Evolutionary conservation across 2,888 invertebrate genomes (phyloP).

Genomic region (Ametastegia equiseti): DNA sequence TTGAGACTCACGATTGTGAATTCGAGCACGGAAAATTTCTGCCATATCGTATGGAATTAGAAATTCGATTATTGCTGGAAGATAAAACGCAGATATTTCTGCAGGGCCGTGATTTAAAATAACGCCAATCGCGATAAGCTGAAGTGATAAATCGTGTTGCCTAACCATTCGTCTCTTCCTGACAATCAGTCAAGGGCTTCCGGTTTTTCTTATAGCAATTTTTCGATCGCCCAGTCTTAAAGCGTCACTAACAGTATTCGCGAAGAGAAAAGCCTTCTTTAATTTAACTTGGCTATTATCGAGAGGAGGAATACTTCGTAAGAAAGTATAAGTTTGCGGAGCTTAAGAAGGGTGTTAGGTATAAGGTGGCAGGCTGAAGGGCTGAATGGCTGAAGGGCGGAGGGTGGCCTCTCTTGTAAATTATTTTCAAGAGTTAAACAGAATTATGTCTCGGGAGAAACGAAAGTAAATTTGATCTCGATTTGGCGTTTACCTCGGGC

Average conservation of each 20-base stretch:
- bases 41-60: too few relatives aligned
- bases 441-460: constrained; percentile 25
- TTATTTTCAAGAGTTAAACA: constrained; percentile 22
- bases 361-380: background rate
- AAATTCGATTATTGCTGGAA: too few relatives aligned
- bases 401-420: background rate
- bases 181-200: too few relatives aligned
- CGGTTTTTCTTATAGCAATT: background rate
- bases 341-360: background rate
- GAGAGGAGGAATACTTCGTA: background rate
- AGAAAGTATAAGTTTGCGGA: background rate
- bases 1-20: too few relatives aligned
- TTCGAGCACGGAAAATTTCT: too few relatives aligned
- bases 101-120: too few relatives aligned
- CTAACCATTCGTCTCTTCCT: too few relatives aligned
- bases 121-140: too few relatives aligned
- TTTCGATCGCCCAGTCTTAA: background rate
- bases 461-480: constrained; percentile 17
- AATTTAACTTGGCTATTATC: background rate
- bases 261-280: background rate
- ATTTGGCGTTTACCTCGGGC: constrained; percentile 22
- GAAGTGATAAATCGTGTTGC: too few relatives aligned
- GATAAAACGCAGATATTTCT: too few relatives aligned
- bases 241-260: too few relatives aligned
- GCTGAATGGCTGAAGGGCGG: background rate